Evolutionary conservation across 2,797 vertebrate species (phyloP), one percentile per base, ranked within the genome.

Genomic region (Eospalax fontanierii): DNA sequence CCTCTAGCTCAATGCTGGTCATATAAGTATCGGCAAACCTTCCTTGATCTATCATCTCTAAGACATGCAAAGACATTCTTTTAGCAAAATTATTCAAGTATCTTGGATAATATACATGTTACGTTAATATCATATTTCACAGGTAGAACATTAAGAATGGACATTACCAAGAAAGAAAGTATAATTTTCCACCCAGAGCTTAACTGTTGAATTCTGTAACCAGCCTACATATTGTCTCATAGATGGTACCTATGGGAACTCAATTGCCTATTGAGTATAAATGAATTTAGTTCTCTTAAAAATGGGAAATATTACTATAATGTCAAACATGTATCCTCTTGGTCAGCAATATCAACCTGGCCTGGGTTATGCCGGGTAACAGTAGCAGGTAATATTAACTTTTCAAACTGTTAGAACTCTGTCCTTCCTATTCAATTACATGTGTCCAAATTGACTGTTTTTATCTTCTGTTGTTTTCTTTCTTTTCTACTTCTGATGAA

Each of bases 1-100:
- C 73, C 6, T 61, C 24, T 78, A 70, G 33, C 40, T 93, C 50
- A 82, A 2, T 73, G 65, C 43, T 35, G 43, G 61, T 35, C 33
- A 89, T 30, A 50, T 28, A 87, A 91, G 70, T 8, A 33, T 90
- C 6, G 26, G 54, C 38, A 73, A 40, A 40, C 40, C 61, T 95
- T 61, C 35, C 46, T 74, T 68, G 33, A 71, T 35, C 68, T 82
- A 18, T 65, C 61, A 33, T 81, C 92, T 89, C 57, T 71, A 35
- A 95, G 63, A 50, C 35, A 50, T 8, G 26, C 24, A n/a, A n/a
- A n/a, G n/a, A n/a, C 85, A 46, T 74, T 68, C n/a, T 95, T 91
- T 95, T 63, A 94, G 40, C 15, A 76, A 84, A 95, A 95, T n/a
- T n/a, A n/a, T n/a, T n/a, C n/a, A n/a, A 92, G 75, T 61, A 73